Evolutionary conservation across 2,888 invertebrate species (phyloP), one percentile per base, ranked within the genome.

Genomic region (Dioctria linearis): DNA sequence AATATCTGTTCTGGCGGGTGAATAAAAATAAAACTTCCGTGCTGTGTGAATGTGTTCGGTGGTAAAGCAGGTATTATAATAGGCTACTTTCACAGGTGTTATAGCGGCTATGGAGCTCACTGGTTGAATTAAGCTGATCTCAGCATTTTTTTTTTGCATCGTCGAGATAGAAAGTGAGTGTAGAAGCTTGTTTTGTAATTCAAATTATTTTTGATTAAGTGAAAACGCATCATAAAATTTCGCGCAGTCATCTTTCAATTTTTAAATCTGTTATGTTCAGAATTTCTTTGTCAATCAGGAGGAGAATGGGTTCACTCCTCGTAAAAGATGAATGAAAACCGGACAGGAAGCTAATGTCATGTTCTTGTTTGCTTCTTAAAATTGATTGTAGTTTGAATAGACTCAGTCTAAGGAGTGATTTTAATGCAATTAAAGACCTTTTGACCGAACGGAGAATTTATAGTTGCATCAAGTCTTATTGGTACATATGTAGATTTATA

Each of bases 341-440:
- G 25, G 69, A 69, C 37, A 69, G 49, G 37, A 51, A 51, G 9
- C 25, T 69, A 49, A 69, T 51, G 40, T 46, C 46, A 11, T 39
- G 51, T 51, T 37, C 37, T 69, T 69, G 51, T 5, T n/a, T 25
- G 39, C 69, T 51, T 49, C 13, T 25, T 69, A 39, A 13, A 11
- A 8, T 69, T 69, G 69, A 69, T 69, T 69, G 69, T 5, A 37
- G 13, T 39, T 51, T 69, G 69, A 69, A 69, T 51, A 69, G 69
- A 11, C 39, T 4, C 69, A 51, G 49, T 69, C 37, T 51, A 6
- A 11, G 1, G 11, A 69, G 51, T 39, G 65, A 69, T 69, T 51
- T 69, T 69, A 39, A 37, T 37, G 40, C 49, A 69, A 51, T 51
- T 51, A 51, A 51, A 49, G 51, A 51, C 51, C 9, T 4, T 59